Conservation (phyloP, 1,140 invertebrate species). For the Drosophila saltans region DNA sequence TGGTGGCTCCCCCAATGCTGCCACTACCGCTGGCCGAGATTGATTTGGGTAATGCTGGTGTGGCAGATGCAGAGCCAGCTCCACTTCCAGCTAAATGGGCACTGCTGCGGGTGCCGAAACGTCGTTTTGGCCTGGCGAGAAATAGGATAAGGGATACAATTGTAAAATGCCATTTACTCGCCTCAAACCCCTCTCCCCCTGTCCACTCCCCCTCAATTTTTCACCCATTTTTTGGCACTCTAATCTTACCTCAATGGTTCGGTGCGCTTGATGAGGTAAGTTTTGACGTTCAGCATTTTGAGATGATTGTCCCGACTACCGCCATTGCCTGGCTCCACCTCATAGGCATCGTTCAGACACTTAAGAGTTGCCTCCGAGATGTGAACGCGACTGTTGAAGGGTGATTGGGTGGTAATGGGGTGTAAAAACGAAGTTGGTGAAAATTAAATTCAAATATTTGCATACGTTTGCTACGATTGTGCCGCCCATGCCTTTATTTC, state of each 20-base stretch:
- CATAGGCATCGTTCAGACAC: constrained; percentile 94
- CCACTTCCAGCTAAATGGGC: constrained; percentile 60
- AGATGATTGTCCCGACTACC: constrained; percentile 93
- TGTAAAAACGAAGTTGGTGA: constrained; percentile 58
- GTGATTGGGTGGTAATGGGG: constrained; percentile 4
- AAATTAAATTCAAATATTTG: constrained; percentile 82
- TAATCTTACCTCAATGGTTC: constrained; percentile 87
- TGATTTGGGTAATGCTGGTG: constrained; percentile 61
- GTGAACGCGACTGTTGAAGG: constrained; percentile 90
- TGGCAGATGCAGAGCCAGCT: constrained; percentile 31
- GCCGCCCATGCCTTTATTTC: constrained; percentile 26
- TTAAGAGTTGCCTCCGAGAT: constrained; percentile 94
- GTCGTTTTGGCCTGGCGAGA: constrained; percentile 66
- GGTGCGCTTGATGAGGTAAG: constrained; percentile 94
- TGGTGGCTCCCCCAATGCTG: constrained; percentile 43
- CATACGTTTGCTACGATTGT: constrained; percentile 66
- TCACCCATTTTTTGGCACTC: constrained; percentile 6
- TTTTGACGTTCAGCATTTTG: constrained; percentile 93
- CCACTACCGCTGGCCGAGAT: constrained; percentile 70
- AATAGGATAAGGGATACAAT: constrained; percentile 17
- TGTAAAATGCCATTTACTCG: constrained; percentile 40
- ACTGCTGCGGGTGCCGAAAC: constrained; percentile 78
- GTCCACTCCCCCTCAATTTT: too few species aligned
- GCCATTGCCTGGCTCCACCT: constrained; percentile 96
- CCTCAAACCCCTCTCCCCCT: constrained; percentile 72